These are phyloP conservation scores for Physella acuta DNA, from an alignment of 1,140 invertebrate genomes.

Conservation along the genomic window DNA sequence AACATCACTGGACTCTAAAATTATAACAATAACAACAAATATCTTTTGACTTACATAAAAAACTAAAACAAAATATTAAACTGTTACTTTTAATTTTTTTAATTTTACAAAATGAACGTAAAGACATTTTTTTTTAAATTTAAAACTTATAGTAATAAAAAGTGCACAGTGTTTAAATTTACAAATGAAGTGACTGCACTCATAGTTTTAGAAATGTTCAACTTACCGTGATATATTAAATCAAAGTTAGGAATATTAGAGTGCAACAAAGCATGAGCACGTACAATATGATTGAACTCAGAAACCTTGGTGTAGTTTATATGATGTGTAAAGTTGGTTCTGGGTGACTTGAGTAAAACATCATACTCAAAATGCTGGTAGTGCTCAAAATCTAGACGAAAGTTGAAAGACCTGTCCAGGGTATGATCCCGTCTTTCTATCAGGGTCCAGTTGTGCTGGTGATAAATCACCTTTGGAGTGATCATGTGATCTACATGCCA, in stretches of 20 bases:
- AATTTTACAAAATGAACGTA: too few relatives aligned
- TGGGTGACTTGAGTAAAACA: not conserved
- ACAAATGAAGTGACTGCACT: too few relatives aligned
- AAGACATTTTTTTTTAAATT: too few relatives aligned
- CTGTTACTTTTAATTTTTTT: too few relatives aligned
- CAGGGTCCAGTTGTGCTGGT: constrained; percentile 10
- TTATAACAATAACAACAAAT: too few relatives aligned
- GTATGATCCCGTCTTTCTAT: not conserved
- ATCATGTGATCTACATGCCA: not conserved
- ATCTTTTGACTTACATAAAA: too few relatives aligned
- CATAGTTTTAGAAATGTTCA: too few relatives aligned
- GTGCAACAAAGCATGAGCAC: constrained; percentile 5
- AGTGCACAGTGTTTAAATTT: not conserved
- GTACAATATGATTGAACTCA: not conserved
- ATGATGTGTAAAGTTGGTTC: constrained; percentile 2
- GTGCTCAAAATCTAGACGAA: constrained; percentile 8
- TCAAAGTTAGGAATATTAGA: not conserved
- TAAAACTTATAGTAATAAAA: too few relatives aligned
- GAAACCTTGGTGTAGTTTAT: constrained; percentile 6
- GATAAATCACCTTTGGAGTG: constrained; percentile 1
- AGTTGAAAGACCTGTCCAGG: constrained; percentile 3
- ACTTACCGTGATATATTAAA: constrained; percentile 1
- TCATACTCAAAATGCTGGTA: constrained; percentile 5
- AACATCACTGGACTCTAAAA: constrained; percentile 3
- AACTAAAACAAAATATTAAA: too few relatives aligned